Percentiles rank a stretch among this genome's conserved stretches.
Conservation (phyloP, 2,888 invertebrate genomes). For the Lasioglossum malachurum region DNA sequence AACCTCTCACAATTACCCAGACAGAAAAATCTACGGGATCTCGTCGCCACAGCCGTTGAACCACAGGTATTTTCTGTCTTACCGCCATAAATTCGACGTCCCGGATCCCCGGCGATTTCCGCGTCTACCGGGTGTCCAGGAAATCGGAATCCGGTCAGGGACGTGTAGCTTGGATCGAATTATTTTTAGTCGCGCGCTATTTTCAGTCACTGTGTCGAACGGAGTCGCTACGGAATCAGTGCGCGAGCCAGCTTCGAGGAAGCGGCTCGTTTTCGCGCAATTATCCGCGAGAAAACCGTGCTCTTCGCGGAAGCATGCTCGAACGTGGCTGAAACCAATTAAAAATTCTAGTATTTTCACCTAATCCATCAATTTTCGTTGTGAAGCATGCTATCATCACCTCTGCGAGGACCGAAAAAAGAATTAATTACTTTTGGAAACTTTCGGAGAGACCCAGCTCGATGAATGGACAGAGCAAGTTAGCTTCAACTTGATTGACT, state of each 20-base stretch:
- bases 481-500: not conserved
- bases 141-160: slow-evolving; percentile 46
- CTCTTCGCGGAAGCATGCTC: not conserved
- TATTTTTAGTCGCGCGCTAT: slow-evolving; percentile 80
- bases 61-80: not conserved
- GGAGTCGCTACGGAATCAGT: slow-evolving; percentile 71
- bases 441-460: not conserved
- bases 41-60: not conserved
- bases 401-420: not conserved
- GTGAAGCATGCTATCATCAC: not conserved
- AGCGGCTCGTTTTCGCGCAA: slow-evolving; percentile 65
- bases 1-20: not conserved
- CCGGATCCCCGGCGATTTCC: slow-evolving; percentile 5
- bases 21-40: not conserved
- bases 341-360: not conserved
- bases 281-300: slow-evolving; percentile 22
- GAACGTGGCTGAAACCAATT: not conserved
- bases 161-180: slow-evolving; percentile 67
- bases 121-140: slow-evolving; percentile 65
- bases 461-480: not conserved
- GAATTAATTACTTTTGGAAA: not conserved
- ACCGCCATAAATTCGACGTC: slow-evolving; percentile 43
- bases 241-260: slow-evolving; percentile 68
- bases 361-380: not conserved
- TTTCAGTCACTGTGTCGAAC: slow-evolving; percentile 79